phyloP scores from a whole-genome alignment of 1,140 invertebrate species.

The Parasteatoda tepidariorum region DNA sequence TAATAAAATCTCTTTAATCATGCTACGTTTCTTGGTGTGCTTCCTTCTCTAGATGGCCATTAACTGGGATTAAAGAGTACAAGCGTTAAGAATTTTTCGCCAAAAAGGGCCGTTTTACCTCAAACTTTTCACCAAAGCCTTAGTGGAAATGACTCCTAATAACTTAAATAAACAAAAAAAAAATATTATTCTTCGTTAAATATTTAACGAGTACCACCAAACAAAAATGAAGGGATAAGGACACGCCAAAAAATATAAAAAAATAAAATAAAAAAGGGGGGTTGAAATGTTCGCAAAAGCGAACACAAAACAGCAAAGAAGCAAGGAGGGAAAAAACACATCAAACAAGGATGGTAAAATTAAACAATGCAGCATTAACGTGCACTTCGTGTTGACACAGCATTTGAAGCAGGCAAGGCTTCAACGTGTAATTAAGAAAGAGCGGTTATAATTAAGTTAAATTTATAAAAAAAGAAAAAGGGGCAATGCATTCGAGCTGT shows the following conservation, averaged over 20 bases:
- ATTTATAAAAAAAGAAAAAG: conserved; percentile 51
- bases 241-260: conserved; percentile 16
- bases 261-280: too few relatives aligned
- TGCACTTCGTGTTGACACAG: conserved; percentile 47
- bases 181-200: conserved; percentile 55
- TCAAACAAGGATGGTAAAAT: conserved; percentile 57
- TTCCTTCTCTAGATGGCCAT: not conserved
- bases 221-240: conserved; percentile 48
- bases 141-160: conserved; percentile 56
- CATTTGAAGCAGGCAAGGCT: conserved; percentile 48
- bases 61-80: conserved; percentile 30
- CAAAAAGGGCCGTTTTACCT: conserved; percentile 16
- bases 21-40: not conserved
- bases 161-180: conserved; percentile 58
- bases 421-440: conserved; percentile 60
- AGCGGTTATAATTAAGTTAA: conserved; percentile 60
- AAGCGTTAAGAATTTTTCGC: conserved; percentile 26
- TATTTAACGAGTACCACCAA: conserved; percentile 58
- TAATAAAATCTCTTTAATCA: conserved; percentile 57
- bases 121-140: conserved; percentile 30
- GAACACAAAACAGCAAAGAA: not conserved
- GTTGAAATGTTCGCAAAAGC: not conserved
- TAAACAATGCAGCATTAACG: conserved; percentile 58
- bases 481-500: conserved; percentile 12
- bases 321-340: conserved; percentile 17